phyloP scores from a whole-genome alignment of 2,797 vertebrate species.

The Thunnus albacares region DNA sequence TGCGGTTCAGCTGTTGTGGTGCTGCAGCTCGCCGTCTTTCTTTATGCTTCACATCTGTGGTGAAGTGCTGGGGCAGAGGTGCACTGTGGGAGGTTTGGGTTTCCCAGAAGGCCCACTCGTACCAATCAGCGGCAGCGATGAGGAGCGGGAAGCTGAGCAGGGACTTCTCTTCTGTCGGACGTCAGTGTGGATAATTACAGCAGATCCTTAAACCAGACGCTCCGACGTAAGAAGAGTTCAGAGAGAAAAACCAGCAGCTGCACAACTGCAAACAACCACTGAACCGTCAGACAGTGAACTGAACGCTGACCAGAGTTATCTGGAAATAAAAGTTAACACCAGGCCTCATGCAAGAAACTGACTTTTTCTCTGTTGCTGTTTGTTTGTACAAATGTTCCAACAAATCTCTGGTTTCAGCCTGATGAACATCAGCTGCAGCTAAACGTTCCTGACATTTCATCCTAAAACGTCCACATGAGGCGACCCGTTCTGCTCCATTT shows the following conservation, averaged over 20 bases:
- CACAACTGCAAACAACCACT: not conserved
- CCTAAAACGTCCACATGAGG: too few species aligned
- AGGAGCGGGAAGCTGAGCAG: conserved; percentile 42
- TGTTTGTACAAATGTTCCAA: too few species aligned
- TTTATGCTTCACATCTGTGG: conserved; percentile 31
- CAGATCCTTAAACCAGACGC: too few species aligned
- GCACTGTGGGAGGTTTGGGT: conserved; percentile 7
- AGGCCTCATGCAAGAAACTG: too few species aligned
- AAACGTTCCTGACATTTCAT: too few species aligned
- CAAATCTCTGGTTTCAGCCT: too few species aligned
- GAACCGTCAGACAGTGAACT: not conserved
- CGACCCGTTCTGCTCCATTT: too few species aligned
- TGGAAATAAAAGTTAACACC: not conserved
- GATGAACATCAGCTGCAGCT: too few species aligned
- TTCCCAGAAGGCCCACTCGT: conserved; percentile 50
- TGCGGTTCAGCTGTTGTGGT: conserved; percentile 25
- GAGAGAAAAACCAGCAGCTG: conserved; percentile 21
- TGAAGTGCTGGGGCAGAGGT: too few species aligned
- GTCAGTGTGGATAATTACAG: conserved; percentile 18
- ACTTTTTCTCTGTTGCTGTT: too few species aligned
- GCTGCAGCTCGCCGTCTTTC: conserved; percentile 1
- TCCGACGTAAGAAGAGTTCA: too few species aligned
- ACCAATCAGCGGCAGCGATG: conserved; percentile 8
- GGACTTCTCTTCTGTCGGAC: not conserved
- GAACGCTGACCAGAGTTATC: not conserved